A percentile compares a stretch with the other conserved stretches of the same genome.
phyloP scores from a whole-genome alignment of 2,113 vertebrate species.

The Trematocara marginatum region DNA sequence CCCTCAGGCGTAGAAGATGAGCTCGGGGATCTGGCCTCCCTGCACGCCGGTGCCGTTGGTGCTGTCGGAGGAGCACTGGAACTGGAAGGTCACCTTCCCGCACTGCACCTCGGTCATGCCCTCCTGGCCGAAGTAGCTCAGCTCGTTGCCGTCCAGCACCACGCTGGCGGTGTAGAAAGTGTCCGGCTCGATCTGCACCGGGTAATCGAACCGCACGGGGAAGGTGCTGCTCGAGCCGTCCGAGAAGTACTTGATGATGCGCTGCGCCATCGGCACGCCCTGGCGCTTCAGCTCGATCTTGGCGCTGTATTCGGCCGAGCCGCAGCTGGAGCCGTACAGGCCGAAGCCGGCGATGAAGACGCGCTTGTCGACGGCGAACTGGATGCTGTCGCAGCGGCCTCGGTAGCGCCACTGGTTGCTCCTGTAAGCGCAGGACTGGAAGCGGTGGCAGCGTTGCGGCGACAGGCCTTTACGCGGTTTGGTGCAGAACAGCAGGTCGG shows the following conservation, averaged over 20 bases:
- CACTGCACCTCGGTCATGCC: conserved; percentile 98
- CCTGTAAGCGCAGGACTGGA: conserved; percentile 95
- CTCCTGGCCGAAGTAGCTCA: conserved; percentile 97
- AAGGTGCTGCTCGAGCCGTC: conserved; percentile 97
- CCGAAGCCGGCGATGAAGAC: conserved; percentile 96
- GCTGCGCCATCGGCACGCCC: conserved; percentile 84
- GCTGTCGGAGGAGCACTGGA: conserved; percentile 97
- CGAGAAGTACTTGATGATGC: conserved; percentile 92
- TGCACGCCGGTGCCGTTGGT: conserved; percentile 97
- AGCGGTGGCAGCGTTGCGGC: conserved; percentile 92
- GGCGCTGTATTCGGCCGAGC: conserved; percentile 91
- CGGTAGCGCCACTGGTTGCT: conserved; percentile 99
- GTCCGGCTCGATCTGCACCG: conserved; percentile 94
- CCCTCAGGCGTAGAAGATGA: conserved; percentile 91
- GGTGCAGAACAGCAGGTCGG: conserved; percentile 85
- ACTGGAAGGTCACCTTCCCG: conserved; percentile 96
- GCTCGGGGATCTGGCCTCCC: conserved; percentile 95
- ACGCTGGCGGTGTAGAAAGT: conserved; percentile 97
- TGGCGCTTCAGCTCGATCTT: conserved; percentile 96
- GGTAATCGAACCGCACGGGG: conserved; percentile 91
- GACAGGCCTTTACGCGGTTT: conserved; percentile 86
- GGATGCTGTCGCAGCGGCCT: conserved; percentile 96
- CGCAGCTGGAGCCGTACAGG: conserved; percentile 94
- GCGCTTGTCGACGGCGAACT: conserved; percentile 93
- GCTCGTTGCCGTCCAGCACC: conserved; percentile 92